phyloP scores from a whole-genome alignment of 2,797 vertebrate species.

The Balearica regulorum region DNA sequence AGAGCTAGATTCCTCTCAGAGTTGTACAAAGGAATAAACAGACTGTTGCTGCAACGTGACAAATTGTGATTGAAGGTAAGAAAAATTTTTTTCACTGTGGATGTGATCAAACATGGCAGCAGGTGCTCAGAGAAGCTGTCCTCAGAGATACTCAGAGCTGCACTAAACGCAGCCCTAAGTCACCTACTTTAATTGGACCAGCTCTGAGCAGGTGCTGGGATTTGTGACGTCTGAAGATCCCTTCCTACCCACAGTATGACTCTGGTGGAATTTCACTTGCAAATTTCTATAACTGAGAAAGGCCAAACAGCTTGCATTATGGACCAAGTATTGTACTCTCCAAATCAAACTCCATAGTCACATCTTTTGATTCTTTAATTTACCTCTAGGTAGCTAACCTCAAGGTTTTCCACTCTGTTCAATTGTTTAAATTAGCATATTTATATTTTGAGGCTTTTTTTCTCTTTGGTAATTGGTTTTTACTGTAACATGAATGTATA shows the following conservation, averaged over 20 bases:
- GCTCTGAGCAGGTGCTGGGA: background rate
- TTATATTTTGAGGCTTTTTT: background rate
- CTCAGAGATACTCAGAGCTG: background rate
- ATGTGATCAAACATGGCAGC: background rate
- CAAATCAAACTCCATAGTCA: background rate
- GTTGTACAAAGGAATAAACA: background rate
- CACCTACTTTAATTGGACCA: background rate
- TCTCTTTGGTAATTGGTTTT: background rate
- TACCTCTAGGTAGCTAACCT: background rate
- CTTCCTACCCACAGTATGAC: rapidly evolving
- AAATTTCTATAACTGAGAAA: background rate
- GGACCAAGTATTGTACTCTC: background rate
- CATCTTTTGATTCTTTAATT: background rate
- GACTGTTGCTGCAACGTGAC: background rate
- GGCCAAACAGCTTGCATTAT: background rate
- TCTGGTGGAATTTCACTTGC: background rate
- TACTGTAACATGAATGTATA: background rate
- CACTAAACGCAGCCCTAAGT: background rate
- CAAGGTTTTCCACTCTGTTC: background rate
- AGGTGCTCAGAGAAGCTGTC: background rate
- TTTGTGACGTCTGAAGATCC: background rate
- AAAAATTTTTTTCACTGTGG: background rate
- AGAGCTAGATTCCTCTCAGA: background rate
- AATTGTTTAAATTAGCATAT: background rate
- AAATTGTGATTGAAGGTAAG: background rate